These are phyloP conservation scores for Agrypnia vestita DNA, from an alignment of 1,140 invertebrate genomes.

Conservation along the genomic window DNA sequence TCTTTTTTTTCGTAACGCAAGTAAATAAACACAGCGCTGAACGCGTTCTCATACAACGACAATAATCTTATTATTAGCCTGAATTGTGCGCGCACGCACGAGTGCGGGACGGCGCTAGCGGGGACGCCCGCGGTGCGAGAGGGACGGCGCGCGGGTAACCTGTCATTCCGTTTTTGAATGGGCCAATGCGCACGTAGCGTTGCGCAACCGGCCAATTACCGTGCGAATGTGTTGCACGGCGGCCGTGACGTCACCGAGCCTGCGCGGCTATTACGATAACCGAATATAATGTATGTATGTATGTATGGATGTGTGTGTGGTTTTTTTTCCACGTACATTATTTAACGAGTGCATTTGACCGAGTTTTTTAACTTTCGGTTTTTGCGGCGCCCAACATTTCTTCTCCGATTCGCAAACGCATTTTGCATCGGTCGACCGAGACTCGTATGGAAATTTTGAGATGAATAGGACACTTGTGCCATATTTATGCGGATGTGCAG, in stretches of 20 bases:
- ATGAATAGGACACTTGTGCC: too few relatives aligned
- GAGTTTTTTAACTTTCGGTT: constrained; percentile 32
- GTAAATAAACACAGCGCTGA: too few relatives aligned
- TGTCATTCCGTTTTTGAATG: constrained; percentile 45
- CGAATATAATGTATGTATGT: neutral
- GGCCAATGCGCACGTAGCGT: constrained; percentile 37
- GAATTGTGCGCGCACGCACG: neutral
- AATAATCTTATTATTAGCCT: neutral
- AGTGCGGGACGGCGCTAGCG: neutral
- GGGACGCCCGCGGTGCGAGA: neutral
- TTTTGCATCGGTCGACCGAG: too few relatives aligned
- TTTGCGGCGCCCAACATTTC: neutral
- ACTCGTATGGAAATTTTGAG: too few relatives aligned
- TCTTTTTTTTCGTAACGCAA: too few relatives aligned
- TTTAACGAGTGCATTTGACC: constrained; percentile 25
- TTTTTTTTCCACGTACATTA: constrained; percentile 1
- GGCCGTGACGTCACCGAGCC: constrained; percentile 17
- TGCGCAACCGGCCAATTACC: constrained; percentile 40
- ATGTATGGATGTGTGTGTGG: neutral
- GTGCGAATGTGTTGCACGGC: constrained; percentile 36
- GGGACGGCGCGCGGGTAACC: constrained; percentile 5
- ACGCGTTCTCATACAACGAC: constrained; percentile 4
- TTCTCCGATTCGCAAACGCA: too few relatives aligned
- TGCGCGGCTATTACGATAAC: constrained; percentile 20
- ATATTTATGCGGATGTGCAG: too few relatives aligned